Evolutionary conservation across 1,140 invertebrate genomes (phyloP).

Genomic region (Conopomorpha cramerella): DNA sequence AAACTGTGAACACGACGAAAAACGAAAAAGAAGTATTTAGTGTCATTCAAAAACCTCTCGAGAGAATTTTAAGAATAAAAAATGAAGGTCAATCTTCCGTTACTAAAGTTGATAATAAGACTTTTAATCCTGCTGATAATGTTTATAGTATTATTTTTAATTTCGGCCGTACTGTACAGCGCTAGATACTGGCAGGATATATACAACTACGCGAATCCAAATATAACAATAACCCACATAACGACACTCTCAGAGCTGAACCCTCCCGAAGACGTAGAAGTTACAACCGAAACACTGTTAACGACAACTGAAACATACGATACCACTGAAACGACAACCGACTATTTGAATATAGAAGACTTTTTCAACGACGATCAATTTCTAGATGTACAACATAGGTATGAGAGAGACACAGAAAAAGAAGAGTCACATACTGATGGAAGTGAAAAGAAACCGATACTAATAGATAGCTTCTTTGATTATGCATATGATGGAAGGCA

Average conservation of each 20-base stretch:
- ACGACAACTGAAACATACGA: constrained; percentile 21
- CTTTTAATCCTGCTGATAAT: constrained; percentile 30
- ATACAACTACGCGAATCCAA: constrained; percentile 35
- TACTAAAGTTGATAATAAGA: constrained; percentile 25
- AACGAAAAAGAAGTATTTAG: too few relatives aligned
- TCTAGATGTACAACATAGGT: too few relatives aligned
- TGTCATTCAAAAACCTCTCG: too few relatives aligned
- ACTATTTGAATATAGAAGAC: too few relatives aligned
- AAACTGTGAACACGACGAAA: too few relatives aligned
- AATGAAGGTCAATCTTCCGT: constrained; percentile 27
- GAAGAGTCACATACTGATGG: too few relatives aligned
- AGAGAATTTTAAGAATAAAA: too few relatives aligned
- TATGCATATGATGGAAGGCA: too few relatives aligned
- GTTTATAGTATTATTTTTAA: constrained; percentile 24
- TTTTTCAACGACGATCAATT: too few relatives aligned
- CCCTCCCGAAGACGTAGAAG: constrained; percentile 16
- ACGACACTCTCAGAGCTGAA: constrained; percentile 35
- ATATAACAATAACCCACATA: constrained; percentile 43
- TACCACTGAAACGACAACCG: constrained; percentile 10
- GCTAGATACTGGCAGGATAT: constrained; percentile 37
- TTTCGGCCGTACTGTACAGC: constrained; percentile 30
- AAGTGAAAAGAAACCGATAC: too few relatives aligned
- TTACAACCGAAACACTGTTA: constrained; percentile 16
- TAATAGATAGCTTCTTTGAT: too few relatives aligned
- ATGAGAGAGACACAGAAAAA: too few relatives aligned